phyloP scores from a whole-genome alignment of 2,888 invertebrate species.

The Machimus rusticus region DNA sequence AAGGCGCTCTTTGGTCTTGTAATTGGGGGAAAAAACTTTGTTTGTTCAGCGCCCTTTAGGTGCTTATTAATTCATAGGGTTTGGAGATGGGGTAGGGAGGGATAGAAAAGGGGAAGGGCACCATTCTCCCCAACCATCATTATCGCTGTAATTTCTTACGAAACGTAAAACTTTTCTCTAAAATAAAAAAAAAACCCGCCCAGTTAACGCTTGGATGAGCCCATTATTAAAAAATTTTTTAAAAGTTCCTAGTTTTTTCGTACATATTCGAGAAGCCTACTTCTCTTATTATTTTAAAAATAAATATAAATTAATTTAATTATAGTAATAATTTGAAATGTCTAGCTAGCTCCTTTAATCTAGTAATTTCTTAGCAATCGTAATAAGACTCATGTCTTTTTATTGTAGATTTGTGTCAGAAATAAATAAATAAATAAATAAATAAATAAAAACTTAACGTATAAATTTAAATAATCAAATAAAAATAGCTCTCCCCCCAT shows the following conservation, averaged over 20 bases:
- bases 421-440: no score
- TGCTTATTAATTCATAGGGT: not conserved
- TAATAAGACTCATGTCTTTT: no score
- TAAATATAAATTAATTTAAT: no score
- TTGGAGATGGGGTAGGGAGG: not conserved
- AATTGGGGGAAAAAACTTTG: conserved; percentile 22
- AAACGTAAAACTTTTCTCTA: not conserved
- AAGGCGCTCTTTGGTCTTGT: not conserved
- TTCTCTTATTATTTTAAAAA: no score
- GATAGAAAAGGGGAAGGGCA: not conserved
- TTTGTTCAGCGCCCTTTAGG: not conserved
- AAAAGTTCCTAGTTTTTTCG: not conserved
- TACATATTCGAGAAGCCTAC: no score
- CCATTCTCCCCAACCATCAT: not conserved
- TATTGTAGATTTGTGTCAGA: no score
- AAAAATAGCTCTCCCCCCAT: not conserved
- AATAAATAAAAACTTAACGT: no score
- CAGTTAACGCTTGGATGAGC: not conserved
- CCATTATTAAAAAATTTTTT: not conserved
- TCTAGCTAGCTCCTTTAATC: no score
- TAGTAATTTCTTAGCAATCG: no score
- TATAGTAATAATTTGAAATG: no score
- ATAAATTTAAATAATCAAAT: no score
- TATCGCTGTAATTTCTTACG: not conserved
- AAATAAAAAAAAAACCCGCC: not conserved